Percentiles rank a stretch among this genome's conserved stretches.
phyloP scores from a whole-genome alignment of 2,113 vertebrate species.

The Physeter macrocephalus region DNA sequence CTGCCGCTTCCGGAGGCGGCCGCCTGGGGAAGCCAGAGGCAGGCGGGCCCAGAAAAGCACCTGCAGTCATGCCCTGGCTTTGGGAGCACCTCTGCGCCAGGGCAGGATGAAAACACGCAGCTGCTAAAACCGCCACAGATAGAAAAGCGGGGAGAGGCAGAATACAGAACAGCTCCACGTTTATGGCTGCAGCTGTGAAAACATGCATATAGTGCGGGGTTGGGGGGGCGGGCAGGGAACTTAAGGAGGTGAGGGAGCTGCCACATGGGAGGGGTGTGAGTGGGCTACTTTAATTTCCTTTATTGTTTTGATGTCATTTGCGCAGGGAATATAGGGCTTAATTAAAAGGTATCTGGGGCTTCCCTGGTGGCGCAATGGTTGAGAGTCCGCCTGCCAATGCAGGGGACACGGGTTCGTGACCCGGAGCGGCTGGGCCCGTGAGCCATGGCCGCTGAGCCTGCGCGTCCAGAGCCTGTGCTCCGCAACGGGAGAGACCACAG shows the following conservation, averaged over 20 bases:
- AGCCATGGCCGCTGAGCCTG: no score
- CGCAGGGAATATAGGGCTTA: background rate
- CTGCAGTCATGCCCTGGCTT: background rate
- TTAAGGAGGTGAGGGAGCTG: no score
- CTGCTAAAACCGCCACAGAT: no score
- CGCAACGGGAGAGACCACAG: no score
- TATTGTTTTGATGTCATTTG: background rate
- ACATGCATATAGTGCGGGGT: no score
- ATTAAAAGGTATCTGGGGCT: background rate
- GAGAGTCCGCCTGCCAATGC: no score
- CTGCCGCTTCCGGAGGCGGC: background rate
- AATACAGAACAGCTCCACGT: background rate
- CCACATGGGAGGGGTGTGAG: background rate
- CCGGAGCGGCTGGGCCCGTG: no score
- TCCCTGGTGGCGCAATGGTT: no score
- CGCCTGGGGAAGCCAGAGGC: no score
- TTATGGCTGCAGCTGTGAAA: background rate
- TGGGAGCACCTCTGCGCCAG: background rate
- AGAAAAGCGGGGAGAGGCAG: accelerated
- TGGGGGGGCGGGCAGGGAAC: background rate
- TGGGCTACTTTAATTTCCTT: accelerated
- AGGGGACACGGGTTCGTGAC: no score
- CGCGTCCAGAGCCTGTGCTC: no score
- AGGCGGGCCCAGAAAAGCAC: background rate
- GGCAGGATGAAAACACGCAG: background rate